Percentiles rank a stretch among this genome's conserved stretches.
These are phyloP conservation scores for Siniperca knerii DNA, from an alignment of 2,113 vertebrate genomes.

Conservation along the genomic window DNA sequence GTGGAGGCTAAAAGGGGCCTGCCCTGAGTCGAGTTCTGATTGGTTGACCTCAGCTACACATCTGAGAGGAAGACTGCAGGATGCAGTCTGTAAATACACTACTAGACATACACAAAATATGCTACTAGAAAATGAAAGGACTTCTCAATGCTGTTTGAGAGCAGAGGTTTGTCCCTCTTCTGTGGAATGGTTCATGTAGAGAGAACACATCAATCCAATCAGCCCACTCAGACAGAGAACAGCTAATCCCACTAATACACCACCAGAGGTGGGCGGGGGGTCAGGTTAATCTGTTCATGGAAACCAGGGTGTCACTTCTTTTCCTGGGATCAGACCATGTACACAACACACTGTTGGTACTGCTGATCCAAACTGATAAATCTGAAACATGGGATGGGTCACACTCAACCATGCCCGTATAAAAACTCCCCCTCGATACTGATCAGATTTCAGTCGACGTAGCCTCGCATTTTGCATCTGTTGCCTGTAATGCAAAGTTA, in stretches of 20 bases:
- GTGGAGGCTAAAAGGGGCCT: neutral
- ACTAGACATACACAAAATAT: neutral
- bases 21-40: neutral
- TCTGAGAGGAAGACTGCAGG: neutral
- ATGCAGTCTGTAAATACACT: neutral
- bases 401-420: neutral
- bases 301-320: conserved; percentile 57
- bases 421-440: neutral
- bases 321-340: conserved; percentile 56
- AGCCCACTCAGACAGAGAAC: conserved; percentile 72
- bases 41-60: conserved; percentile 19
- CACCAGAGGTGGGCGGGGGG: conserved; percentile 11
- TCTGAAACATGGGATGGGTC: conserved; percentile 31
- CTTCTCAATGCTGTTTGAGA: neutral
- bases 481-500: conserved; percentile 5
- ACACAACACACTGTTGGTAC: conserved; percentile 13
- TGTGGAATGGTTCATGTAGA: conserved; percentile 54
- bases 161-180: conserved; percentile 36
- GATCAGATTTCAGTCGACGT: conserved; percentile 20
- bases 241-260: conserved; percentile 74
- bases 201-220: conserved; percentile 68
- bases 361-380: conserved; percentile 36
- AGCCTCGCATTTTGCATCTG: conserved; percentile 6
- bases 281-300: conserved; percentile 53
- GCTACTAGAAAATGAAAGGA: neutral